Conservation (phyloP, 1,140 invertebrate genomes). For the Caenorhabditis inopinata region DNA sequence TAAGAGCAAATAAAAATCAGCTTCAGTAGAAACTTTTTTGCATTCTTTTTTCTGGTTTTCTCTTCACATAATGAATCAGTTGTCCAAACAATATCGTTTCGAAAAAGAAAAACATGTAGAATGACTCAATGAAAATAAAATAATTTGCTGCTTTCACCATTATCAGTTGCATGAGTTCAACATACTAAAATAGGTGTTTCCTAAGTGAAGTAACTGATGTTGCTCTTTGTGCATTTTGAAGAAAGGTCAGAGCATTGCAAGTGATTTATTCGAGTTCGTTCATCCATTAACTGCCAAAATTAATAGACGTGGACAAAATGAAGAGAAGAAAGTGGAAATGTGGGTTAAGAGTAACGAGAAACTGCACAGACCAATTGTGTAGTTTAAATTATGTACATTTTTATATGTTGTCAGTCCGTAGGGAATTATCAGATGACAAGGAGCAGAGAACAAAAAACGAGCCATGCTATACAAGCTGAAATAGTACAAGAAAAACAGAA, state of each 20-base stretch:
- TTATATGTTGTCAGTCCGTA: not conserved
- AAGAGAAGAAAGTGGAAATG: constrained; percentile 6
- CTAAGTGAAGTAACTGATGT: not conserved
- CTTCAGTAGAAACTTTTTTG: not conserved
- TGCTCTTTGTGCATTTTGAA: not conserved
- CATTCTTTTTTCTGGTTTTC: not conserved
- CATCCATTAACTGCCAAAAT: constrained; percentile 16
- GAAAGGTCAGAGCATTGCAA: constrained; percentile 11
- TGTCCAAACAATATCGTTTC: constrained; percentile 18
- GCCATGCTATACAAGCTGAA: too few species aligned
- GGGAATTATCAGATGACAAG: not conserved
- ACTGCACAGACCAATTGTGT: not conserved
- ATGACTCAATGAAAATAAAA: constrained; percentile 15
- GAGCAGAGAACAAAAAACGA: too few species aligned
- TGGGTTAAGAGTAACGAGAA: not conserved
- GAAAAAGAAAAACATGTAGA: not conserved
- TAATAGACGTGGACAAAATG: constrained; percentile 5
- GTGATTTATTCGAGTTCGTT: constrained; percentile 6
- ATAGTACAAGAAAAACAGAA: too few species aligned
- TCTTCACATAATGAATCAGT: constrained; percentile 13
- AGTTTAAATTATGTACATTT: not conserved
- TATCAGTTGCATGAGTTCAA: not conserved
- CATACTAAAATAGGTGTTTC: not conserved
- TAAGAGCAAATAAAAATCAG: not conserved
- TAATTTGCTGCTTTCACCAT: not conserved